Conservation (phyloP, 1,140 invertebrate species). For the Pogonus chalceus region DNA sequence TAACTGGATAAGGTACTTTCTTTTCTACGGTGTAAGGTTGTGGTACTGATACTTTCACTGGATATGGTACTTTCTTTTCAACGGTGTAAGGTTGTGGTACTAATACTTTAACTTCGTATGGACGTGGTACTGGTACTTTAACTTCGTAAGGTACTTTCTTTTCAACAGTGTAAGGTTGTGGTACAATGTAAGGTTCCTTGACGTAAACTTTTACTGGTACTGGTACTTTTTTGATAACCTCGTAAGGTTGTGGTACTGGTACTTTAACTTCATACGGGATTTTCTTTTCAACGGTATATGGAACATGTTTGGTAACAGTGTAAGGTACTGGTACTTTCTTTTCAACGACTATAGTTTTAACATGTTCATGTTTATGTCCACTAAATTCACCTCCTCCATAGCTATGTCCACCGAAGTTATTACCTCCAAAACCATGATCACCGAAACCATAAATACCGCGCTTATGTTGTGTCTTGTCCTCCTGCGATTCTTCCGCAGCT, state of each 20-base stretch:
- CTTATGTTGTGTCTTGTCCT: conserved; percentile 35
- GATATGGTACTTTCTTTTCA: conserved; percentile 64
- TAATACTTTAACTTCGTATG: conserved; percentile 65
- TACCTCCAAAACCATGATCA: conserved; percentile 24
- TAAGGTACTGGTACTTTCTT: conserved; percentile 77
- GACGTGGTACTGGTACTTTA: conserved; percentile 64
- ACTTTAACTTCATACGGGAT: conserved; percentile 70
- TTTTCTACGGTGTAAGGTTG: conserved; percentile 62
- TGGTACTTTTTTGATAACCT: conserved; percentile 60
- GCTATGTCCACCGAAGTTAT: conserved; percentile 25
- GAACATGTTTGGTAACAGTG: conserved; percentile 67
- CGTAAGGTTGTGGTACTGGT: conserved; percentile 59
- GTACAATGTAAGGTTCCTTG: conserved; percentile 63
- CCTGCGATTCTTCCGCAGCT: conserved; percentile 28
- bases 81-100: conserved; percentile 68
- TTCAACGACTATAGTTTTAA: conserved; percentile 68
- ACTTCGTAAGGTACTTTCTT: conserved; percentile 73
- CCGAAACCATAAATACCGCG: conserved; percentile 32
- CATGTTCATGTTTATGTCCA: conserved; percentile 53
- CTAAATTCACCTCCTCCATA: conserved; percentile 29
- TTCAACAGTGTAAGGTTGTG: conserved; percentile 63
- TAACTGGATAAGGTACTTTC: conserved; percentile 60
- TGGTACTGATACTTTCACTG: conserved; percentile 59
- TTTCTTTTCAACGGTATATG: conserved; percentile 69
- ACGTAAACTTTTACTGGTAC: conserved; percentile 63